These are phyloP conservation scores for Diplogasteroides magnus DNA, from an alignment of 1,140 invertebrate genomes.

Conservation along the genomic window DNA sequence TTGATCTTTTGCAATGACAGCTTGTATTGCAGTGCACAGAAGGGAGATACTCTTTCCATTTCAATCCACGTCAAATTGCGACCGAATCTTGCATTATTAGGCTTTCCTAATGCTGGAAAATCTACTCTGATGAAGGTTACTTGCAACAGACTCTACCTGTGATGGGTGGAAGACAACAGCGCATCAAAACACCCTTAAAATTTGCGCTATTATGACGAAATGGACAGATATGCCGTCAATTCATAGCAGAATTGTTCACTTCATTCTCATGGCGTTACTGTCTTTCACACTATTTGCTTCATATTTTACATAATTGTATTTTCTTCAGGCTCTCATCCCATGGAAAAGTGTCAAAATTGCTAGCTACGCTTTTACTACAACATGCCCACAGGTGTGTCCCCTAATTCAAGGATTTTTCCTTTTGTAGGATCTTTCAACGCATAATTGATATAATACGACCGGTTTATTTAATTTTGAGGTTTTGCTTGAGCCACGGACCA, in stretches of 20 bases:
- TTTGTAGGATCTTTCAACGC: not conserved
- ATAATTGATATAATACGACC: slow-evolving; percentile 43
- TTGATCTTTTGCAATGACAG: slow-evolving; percentile 7
- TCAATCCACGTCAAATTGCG: slow-evolving; percentile 43
- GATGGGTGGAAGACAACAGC: no score
- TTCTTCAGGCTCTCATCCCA: slow-evolving; percentile 47
- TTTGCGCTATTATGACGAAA: no score
- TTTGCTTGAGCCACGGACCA: no score
- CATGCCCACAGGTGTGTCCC: not conserved
- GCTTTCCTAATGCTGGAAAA: slow-evolving; percentile 54
- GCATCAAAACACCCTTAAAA: no score
- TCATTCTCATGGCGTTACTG: no score
- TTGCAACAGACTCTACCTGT: no score
- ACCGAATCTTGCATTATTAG: slow-evolving; percentile 50
- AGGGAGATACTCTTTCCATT: slow-evolving; percentile 36
- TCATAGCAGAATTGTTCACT: no score
- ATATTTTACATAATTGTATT: not conserved
- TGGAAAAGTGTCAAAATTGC: slow-evolving; percentile 48
- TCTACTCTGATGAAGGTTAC: slow-evolving; percentile 33
- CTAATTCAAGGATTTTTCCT: not conserved
- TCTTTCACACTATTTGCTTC: not conserved
- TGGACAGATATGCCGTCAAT: no score
- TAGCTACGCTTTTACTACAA: slow-evolving; percentile 48
- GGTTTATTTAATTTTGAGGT: no score
- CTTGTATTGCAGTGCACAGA: slow-evolving; percentile 37